Evolutionary conservation across 2,797 vertebrate species (phyloP).

Genomic region (Xerus rutilus): DNA sequence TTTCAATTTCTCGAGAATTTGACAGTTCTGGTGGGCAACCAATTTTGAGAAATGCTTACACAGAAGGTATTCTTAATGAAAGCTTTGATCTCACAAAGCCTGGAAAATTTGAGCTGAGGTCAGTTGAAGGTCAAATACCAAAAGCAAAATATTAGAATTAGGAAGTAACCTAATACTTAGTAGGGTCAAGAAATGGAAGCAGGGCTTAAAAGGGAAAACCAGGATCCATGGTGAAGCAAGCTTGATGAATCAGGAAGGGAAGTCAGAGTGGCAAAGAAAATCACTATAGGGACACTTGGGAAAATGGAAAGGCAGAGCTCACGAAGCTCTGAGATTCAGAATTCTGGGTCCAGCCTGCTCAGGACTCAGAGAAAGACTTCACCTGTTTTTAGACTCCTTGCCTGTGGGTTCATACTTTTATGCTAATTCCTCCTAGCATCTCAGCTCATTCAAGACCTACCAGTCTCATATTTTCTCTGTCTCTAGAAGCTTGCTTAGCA

Average conservation of each 20-base stretch:
- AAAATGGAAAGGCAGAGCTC: not conserved
- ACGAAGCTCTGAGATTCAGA: not conserved
- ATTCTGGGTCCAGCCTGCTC: not conserved
- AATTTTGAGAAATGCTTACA: not conserved
- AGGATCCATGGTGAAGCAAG: not conserved
- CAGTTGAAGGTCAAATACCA: conserved; percentile 55
- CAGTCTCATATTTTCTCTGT: not conserved
- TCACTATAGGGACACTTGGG: not conserved
- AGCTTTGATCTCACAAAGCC: conserved; percentile 49
- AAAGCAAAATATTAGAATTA: conserved; percentile 58
- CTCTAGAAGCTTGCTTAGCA: not conserved
- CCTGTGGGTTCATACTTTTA: not conserved
- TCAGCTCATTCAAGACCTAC: not conserved
- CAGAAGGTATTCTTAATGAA: not conserved
- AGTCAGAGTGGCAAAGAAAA: not conserved
- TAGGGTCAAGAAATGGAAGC: conserved; percentile 17
- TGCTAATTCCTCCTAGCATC: not conserved
- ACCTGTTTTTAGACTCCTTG: not conserved
- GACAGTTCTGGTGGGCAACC: not conserved
- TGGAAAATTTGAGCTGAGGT: not conserved
- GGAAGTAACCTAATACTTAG: conserved; percentile 39
- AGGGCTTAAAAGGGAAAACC: not conserved
- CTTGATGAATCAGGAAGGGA: not conserved
- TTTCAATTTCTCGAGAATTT: conserved; percentile 27
- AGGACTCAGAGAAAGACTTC: not conserved